Percentiles rank a stretch among this genome's conserved stretches.
These are phyloP conservation scores for Lota lota DNA, from an alignment of 2,113 vertebrate genomes.

Conservation along the genomic window DNA sequence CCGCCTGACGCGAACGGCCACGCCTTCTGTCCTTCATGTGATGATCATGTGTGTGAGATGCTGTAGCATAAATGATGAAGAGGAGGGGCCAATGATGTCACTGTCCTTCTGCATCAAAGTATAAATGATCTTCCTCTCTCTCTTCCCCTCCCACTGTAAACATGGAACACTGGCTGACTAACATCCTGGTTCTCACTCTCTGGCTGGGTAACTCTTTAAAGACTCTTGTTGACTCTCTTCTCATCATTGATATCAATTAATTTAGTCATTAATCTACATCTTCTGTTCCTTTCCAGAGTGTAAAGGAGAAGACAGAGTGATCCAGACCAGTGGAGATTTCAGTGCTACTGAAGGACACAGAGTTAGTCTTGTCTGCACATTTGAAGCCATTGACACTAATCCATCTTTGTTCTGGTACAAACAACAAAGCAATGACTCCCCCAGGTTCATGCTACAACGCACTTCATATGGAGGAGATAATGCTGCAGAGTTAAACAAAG, in stretches of 20 bases:
- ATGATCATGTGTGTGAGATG: no score
- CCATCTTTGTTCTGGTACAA: conserved; percentile 19
- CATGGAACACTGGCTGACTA: no score
- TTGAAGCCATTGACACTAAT: conserved; percentile 14
- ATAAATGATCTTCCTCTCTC: no score
- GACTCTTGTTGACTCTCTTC: background rate
- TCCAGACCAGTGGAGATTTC: background rate
- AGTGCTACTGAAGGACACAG: conserved; percentile 17
- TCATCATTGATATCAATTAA: background rate
- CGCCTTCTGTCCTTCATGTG: no score
- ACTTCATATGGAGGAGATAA: background rate
- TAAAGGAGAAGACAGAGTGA: conserved; percentile 14
- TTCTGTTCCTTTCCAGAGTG: background rate
- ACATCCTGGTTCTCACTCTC: no score
- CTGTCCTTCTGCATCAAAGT: no score
- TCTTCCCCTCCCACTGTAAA: no score
- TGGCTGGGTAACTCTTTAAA: no score
- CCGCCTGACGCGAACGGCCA: conserved; percentile 15
- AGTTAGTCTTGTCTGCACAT: conserved; percentile 19
- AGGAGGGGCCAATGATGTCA: no score
- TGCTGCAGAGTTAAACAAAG: background rate
- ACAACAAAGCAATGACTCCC: background rate
- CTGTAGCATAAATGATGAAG: no score
- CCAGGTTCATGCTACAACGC: conserved; percentile 10
- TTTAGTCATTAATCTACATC: background rate